These are phyloP conservation scores for Pemphigus obesinymphae DNA, from an alignment of 1,140 invertebrate genomes.

Conservation along the genomic window DNA sequence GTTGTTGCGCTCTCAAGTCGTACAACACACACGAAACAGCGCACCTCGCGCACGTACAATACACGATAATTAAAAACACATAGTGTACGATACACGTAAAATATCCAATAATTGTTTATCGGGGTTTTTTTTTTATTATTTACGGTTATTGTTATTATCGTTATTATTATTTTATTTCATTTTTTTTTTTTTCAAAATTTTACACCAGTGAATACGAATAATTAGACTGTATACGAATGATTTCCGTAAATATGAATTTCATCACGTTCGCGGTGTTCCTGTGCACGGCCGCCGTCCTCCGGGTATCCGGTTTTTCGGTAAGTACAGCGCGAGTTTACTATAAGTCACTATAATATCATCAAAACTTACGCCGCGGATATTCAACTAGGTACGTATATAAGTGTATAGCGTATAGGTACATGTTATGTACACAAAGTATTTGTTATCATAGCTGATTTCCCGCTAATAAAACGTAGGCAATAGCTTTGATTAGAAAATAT, in stretches of 20 bases:
- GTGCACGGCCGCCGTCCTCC: not conserved
- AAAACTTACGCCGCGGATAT: too few species aligned
- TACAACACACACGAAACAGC: not conserved
- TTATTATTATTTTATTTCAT: not conserved
- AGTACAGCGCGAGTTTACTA: not conserved
- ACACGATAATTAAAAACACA: not conserved
- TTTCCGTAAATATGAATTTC: not conserved
- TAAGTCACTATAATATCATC: too few species aligned
- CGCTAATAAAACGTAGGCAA: too few species aligned
- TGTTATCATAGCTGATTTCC: too few species aligned
- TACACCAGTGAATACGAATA: not conserved
- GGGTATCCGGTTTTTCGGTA: not conserved
- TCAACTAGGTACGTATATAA: too few species aligned
- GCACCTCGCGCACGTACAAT: not conserved
- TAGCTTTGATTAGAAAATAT: too few species aligned
- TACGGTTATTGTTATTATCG: not conserved
- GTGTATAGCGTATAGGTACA: too few species aligned
- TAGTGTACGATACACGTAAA: not conserved
- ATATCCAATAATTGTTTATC: not conserved
- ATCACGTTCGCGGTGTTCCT: not conserved
- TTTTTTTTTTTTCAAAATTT: too few species aligned
- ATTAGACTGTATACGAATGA: too few species aligned
- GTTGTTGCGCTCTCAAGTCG: constrained; percentile 28
- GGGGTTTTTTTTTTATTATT: not conserved
- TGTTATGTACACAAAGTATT: too few species aligned